Evolutionary conservation across 2,888 invertebrate species (phyloP).

Genomic region (Liopterus haemorrhoidalis): DNA sequence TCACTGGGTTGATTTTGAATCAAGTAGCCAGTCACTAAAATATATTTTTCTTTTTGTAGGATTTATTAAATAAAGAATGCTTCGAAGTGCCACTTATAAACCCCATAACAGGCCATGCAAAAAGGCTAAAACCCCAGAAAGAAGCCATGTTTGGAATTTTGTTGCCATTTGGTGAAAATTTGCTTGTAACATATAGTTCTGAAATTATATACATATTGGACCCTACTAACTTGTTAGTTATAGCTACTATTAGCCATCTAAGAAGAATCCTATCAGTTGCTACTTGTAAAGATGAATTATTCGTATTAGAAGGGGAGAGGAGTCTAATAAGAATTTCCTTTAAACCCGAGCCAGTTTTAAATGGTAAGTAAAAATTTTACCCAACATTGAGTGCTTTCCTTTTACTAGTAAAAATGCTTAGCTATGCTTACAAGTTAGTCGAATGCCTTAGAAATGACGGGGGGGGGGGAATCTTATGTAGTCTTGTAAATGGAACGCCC

Average conservation of each 20-base stretch:
- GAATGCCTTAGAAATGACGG: no score
- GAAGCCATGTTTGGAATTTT: slow-evolving; percentile 62
- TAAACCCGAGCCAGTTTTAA: slow-evolving; percentile 56
- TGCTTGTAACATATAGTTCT: slow-evolving; percentile 69
- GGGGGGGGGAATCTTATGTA: no score
- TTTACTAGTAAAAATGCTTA: no score
- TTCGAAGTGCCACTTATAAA: slow-evolving; percentile 66
- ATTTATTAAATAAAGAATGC: slow-evolving; percentile 42
- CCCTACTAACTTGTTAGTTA: slow-evolving; percentile 60
- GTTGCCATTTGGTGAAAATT: slow-evolving; percentile 61
- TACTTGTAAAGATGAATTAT: slow-evolving; percentile 68
- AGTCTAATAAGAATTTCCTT: slow-evolving; percentile 72
- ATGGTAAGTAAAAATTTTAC: slow-evolving; percentile 44
- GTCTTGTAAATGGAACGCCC: no score
- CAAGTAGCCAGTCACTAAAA: no score
- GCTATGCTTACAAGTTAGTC: no score
- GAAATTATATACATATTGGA: slow-evolving; percentile 69
- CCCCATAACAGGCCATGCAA: slow-evolving; percentile 51
- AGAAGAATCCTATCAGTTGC: slow-evolving; percentile 56
- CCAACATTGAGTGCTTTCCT: no score
- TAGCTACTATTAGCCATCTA: slow-evolving; percentile 60
- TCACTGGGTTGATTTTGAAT: no score
- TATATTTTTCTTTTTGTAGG: slow-evolving; percentile 34
- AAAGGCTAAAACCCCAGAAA: slow-evolving; percentile 42
- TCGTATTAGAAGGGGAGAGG: slow-evolving; percentile 73